Evolutionary conservation across 2,113 vertebrate genomes (phyloP), one percentile per base, ranked within the genome.

Genomic region (Protomyctophum bolini): DNA sequence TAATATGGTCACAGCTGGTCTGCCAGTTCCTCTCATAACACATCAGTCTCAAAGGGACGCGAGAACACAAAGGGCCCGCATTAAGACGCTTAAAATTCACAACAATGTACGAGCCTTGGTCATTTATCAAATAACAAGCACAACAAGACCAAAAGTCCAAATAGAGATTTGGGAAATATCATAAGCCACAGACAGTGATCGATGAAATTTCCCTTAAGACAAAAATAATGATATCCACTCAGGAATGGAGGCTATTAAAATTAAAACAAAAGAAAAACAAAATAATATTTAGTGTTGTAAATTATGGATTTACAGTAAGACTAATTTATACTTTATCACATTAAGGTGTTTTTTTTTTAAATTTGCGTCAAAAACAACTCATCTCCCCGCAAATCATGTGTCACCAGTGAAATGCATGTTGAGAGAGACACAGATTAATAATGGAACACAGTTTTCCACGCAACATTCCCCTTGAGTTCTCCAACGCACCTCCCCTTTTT

Each of bases 1-100:
- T 86, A 85, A 84, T 79, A 52, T 11, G 73, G 76, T 75, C 77
- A 68, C 83, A 84, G 75, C 61, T 58, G 52, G 65, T 75, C 68
- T 46, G 63, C 52, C 77, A 69, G 68, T 63, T 71, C 67, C 68
- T 77, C 80, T 84, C 84, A 79, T 7, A 69, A 81, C 66, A 77
- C 28, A 81, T 84, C 83, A 14, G 46, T 82, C 79, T 76, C 49
- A 15, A 8, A 71, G 57, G 41, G 59, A 68, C 54, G 12, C 15
- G 65, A 57, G 10, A 45, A 71, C 51, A 46, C 33, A 47, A 56
- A 55, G 51, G 33, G 21, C 29, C 10, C 10, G 10, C 59, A 59
- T 82, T 73, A 70, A 66, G 15, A 63, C 51, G 52, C 61, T 81
- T 66, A 73, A 70, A 65, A 77, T 79, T 75, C 76, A 58, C 58